Evolutionary conservation across 2,888 invertebrate genomes (phyloP).

Genomic region (Phyllotreta cruciferae): DNA sequence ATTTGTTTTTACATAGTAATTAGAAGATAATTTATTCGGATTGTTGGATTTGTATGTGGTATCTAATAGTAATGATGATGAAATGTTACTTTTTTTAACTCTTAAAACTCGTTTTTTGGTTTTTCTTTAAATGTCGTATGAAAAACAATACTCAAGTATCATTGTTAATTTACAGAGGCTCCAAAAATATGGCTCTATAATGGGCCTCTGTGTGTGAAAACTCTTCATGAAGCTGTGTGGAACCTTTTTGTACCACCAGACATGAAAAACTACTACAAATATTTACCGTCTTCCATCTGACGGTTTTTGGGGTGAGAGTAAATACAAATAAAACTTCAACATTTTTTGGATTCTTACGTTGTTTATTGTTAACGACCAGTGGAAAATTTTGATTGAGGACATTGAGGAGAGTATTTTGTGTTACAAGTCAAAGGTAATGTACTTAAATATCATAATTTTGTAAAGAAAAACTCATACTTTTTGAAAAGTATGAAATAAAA

Average conservation of each 20-base stretch:
- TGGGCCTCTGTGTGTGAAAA: constrained; percentile 47
- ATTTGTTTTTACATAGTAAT: background rate
- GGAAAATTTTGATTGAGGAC: constrained; percentile 21
- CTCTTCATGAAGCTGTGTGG: constrained; percentile 52
- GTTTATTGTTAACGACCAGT: constrained; percentile 30
- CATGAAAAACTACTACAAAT: constrained; percentile 44
- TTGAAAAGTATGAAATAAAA: background rate
- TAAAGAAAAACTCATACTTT: background rate
- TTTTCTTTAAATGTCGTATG: constrained; percentile 32
- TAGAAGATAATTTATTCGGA: constrained; percentile 1
- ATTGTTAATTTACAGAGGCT: constrained; percentile 62
- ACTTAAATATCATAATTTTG: background rate
- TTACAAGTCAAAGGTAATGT: constrained; percentile 20
- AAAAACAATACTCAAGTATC: constrained; percentile 58
- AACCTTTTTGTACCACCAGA: constrained; percentile 48
- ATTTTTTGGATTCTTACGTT: constrained; percentile 44
- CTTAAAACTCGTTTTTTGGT: constrained; percentile 39
- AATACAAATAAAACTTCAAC: constrained; percentile 42
- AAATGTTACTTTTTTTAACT: background rate
- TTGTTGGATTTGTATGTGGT: background rate
- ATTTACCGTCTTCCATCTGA: constrained; percentile 37
- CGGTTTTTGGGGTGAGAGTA: constrained; percentile 44
- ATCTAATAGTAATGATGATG: background rate
- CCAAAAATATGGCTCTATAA: constrained; percentile 50
- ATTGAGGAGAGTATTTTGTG: constrained; percentile 17